A percentile compares a stretch with the other conserved stretches of the same genome.
Evolutionary conservation across 2,797 vertebrate genomes (phyloP).

Genomic region (Fratercula arctica): DNA sequence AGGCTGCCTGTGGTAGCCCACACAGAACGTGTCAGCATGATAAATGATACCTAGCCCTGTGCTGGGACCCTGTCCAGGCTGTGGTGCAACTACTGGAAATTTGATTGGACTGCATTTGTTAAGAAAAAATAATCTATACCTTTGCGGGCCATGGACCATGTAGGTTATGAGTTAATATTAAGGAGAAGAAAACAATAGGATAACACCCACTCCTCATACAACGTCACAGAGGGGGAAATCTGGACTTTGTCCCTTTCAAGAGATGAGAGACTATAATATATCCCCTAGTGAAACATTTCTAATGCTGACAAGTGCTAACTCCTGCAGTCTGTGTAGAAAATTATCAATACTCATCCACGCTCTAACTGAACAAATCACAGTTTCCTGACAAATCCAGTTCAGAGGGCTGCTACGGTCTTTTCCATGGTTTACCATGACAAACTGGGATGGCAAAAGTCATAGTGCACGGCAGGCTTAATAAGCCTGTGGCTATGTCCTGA

Average conservation of each 20-base stretch:
- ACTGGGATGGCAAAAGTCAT: background rate
- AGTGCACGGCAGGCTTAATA: background rate
- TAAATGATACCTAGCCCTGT: background rate
- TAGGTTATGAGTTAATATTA: background rate
- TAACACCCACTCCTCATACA: background rate
- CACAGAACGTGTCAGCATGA: background rate
- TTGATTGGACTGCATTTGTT: background rate
- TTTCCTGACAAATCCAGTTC: background rate
- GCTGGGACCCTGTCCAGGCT: background rate
- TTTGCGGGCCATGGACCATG: background rate
- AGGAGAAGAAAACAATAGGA: background rate
- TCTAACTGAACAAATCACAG: background rate
- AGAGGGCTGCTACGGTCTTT: background rate
- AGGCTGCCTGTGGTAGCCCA: background rate
- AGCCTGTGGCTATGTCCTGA: background rate
- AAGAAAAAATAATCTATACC: background rate
- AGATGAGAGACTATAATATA: background rate
- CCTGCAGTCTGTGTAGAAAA: background rate
- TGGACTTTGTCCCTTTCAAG: background rate
- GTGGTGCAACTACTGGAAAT: background rate
- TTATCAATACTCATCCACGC: background rate
- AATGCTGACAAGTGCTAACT: background rate
- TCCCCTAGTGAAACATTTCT: background rate
- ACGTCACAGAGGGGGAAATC: background rate
- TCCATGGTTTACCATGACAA: background rate